phyloP scores from a whole-genome alignment of 2,888 invertebrate genomes.

The Ellobium chinense region DNA sequence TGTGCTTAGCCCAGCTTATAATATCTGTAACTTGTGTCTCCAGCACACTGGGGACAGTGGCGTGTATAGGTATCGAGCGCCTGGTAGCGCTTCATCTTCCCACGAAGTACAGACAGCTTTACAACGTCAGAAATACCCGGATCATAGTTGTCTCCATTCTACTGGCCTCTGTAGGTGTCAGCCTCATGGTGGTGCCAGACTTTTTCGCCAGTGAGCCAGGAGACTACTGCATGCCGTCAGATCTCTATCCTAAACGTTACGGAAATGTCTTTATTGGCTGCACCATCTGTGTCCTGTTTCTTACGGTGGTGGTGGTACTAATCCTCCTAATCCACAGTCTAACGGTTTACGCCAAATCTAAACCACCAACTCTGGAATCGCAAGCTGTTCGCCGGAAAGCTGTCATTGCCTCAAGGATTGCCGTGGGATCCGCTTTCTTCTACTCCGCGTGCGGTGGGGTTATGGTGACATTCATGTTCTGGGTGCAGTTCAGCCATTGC shows the following conservation, averaged over 20 bases:
- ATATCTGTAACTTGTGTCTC: not conserved
- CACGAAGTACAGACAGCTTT: not conserved
- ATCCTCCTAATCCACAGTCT: not conserved
- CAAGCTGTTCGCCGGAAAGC: not conserved
- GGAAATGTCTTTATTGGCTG: not conserved
- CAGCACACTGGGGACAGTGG: not conserved
- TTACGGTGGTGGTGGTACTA: not conserved
- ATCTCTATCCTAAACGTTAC: not conserved
- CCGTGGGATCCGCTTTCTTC: not conserved
- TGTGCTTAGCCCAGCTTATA: not conserved
- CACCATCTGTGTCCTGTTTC: not conserved
- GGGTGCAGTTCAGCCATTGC: not conserved
- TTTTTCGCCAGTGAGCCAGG: not conserved
- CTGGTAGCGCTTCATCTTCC: not conserved
- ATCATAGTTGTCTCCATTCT: not conserved
- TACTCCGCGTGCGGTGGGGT: not conserved
- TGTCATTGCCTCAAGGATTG: not conserved
- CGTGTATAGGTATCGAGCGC: not conserved
- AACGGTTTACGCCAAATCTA: not conserved
- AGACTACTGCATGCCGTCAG: not conserved
- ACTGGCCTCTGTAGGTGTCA: not conserved
- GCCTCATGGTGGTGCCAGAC: not conserved
- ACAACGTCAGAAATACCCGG: not conserved
- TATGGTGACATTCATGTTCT: not conserved
- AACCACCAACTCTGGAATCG: not conserved